Evolutionary conservation across 30 jellyfish, hydroid and myxozoan species (phyloP).

Genomic region (Hydractinia symbiolongicarpus): DNA sequence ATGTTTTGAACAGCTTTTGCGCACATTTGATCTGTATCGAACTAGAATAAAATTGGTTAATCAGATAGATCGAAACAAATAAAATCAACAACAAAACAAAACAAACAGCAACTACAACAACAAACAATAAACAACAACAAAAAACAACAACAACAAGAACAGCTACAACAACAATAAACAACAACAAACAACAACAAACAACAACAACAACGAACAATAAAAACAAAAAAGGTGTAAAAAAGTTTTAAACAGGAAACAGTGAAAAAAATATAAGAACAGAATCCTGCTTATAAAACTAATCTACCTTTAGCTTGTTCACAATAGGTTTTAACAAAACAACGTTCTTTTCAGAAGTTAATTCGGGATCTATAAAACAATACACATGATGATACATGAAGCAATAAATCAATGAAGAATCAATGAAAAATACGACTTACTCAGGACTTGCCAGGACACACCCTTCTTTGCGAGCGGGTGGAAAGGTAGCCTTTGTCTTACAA

Average conservation of each 20-base stretch:
- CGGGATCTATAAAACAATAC: constrained; percentile 50
- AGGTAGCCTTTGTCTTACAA: constrained; percentile 65
- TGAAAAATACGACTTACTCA: neutral
- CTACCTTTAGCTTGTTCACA: constrained; percentile 51
- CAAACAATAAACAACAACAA: too few species aligned
- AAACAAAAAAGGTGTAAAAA: too few species aligned
- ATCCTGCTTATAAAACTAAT: neutral
- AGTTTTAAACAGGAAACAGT: too few species aligned
- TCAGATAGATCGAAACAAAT: neutral
- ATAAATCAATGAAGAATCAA: neutral
- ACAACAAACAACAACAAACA: too few species aligned
- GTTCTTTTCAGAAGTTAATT: constrained; percentile 54
- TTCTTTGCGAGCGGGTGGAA: constrained; percentile 60
- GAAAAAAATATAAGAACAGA: too few species aligned
- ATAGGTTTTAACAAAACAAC: constrained; percentile 49
- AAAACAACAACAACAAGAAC: too few species aligned
- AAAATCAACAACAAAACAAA: neutral
- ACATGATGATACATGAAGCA: neutral
- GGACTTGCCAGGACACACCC: constrained; percentile 21
- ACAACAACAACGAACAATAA: too few species aligned
- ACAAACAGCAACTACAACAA: too few species aligned
- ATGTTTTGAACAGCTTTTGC: constrained; percentile 73
- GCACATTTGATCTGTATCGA: constrained; percentile 54
- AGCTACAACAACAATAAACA: too few species aligned
- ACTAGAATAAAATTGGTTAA: constrained; percentile 25